These are phyloP conservation scores for Rhinella marina DNA, from an alignment of 2,797 vertebrate genomes.

Conservation along the genomic window DNA sequence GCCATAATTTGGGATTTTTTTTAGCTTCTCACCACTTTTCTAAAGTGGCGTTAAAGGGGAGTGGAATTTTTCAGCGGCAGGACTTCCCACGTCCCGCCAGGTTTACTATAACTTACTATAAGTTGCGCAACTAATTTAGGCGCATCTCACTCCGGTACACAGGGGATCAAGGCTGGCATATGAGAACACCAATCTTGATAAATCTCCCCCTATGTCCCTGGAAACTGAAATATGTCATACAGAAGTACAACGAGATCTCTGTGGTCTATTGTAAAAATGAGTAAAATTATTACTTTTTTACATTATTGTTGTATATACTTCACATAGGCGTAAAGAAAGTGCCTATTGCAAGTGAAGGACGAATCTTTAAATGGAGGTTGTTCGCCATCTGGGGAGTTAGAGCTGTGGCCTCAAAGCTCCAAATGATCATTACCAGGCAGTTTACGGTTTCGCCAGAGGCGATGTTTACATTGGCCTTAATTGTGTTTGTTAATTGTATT, in stretches of 20 bases:
- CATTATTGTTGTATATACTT: conserved; percentile 2
- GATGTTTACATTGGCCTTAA: conserved; percentile 62
- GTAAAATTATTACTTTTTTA: background rate
- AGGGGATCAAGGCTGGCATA: too few relatives aligned
- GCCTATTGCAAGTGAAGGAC: conserved; percentile 45
- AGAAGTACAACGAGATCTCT: background rate
- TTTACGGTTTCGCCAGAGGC: conserved; percentile 58
- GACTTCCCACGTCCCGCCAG: too few relatives aligned
- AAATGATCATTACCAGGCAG: conserved; percentile 61
- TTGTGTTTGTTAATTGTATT: conserved; percentile 63
- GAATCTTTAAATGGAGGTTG: conserved; percentile 46
- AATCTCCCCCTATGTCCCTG: background rate
- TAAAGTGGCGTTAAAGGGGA: too few relatives aligned
- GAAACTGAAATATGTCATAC: background rate
- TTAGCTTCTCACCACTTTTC: too few relatives aligned
- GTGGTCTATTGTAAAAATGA: background rate
- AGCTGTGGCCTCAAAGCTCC: conserved; percentile 40
- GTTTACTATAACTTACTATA: too few relatives aligned
- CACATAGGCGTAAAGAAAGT: conserved; percentile 29
- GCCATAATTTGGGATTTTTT: too few relatives aligned
- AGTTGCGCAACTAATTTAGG: too few relatives aligned
- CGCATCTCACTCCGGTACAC: too few relatives aligned
- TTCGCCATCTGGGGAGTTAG: conserved; percentile 51
- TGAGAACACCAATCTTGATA: too few relatives aligned
- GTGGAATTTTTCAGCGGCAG: too few relatives aligned